Evolutionary conservation across 92 coral and sea anemone genomes (phyloP), one percentile per base, ranked within the genome.

Genomic region (Palythoa caribaeorum): DNA sequence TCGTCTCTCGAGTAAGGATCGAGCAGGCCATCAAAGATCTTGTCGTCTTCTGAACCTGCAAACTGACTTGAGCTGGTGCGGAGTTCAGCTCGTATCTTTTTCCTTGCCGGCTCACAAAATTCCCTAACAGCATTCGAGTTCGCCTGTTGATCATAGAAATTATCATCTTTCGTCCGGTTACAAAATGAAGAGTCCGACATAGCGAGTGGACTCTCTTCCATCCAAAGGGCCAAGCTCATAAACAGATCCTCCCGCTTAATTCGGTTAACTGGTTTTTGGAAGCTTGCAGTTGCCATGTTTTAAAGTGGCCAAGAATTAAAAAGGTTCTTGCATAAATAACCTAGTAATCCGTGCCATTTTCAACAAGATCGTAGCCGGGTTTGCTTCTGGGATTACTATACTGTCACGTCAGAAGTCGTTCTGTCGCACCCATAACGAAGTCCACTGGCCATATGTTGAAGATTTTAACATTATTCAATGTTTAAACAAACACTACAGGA

Each of bases 161-260:
- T 44, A 44, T 44, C 14, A 70, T 35, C 17, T 70, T 9, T 70
- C 21, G 74, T 19, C 47, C 86, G 77, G 57, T 44, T 77, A 86
- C 50, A 86, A 71, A 72, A 17, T n/a, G 50, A 57, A 17, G 59
- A n/a, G 40, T 77, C 65, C 2, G 12, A 15, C 19, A 85, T 76
- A 2, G 92, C 81, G 15, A 93, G 52, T 9, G 96, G 96, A 54
- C 92, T 86, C 59, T 92, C 90, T 79, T 94, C 96, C 93, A 92
- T 92, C 96, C 96, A 94, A 13, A 94, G 35, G 0, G 95, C 81
- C 83, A 94, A 62, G 80, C 93, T 92, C 12, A 89, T 90, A 73
- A 84, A 94, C 70, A 94, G 65, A 80, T 94, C 94, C 65, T 78
- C 84, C 62, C 84, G 71, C 11, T 69, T 60, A 7, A 91, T 88